Evolutionary conservation across 2,113 vertebrate species (phyloP), one percentile per base, ranked within the genome.

Genomic region (Nettapus auritus): DNA sequence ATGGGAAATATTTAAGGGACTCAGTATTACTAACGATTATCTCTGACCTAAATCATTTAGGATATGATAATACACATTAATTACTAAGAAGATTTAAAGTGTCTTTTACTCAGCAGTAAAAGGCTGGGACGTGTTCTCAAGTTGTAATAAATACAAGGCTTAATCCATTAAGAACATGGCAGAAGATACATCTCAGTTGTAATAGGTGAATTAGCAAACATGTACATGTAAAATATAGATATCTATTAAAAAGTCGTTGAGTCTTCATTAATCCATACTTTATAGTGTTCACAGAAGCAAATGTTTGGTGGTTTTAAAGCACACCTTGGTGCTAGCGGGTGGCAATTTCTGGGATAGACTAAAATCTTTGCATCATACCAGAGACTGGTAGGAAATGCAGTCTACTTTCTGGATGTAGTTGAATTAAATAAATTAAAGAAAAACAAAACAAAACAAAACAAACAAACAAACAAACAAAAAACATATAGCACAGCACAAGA

Each of bases 181-280:
- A 84, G 69, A 90, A 88, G 25, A 20, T 59, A 48, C 22, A 34
- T 44, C 38, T 26, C 40, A 62, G 13, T 44, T 82, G 55, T 38
- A 81, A 50, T 2, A 50, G 11, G 13, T 48, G 48, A 79, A 34
- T 86, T 73, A 88, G 63, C 46, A 62, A 84, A 73, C 18, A 56
- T 0, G 0, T 10, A 48, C 10, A 17, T n/a, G 29, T 20, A 53
- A 26, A 85, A 60, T 1, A 3, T 82, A 44, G 79, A 68, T 0
- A 1, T 76, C 62, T 80, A 29, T 48, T 53, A 86, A 46, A n/a
- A 89, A 48, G 68, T 68, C 1, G 3, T 53, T 7, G 20, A 67
- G 13, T 7, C 23, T 85, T 20, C 63, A 56, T 67, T 89, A 86
- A 92, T 83, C 63, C 40, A 76, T 29, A 62, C 12, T 14, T 79